Percentiles rank a stretch among this genome's conserved stretches.
These are phyloP conservation scores for Bruchidius siliquastri DNA, from an alignment of 2,888 invertebrate genomes.

Conservation along the genomic window DNA sequence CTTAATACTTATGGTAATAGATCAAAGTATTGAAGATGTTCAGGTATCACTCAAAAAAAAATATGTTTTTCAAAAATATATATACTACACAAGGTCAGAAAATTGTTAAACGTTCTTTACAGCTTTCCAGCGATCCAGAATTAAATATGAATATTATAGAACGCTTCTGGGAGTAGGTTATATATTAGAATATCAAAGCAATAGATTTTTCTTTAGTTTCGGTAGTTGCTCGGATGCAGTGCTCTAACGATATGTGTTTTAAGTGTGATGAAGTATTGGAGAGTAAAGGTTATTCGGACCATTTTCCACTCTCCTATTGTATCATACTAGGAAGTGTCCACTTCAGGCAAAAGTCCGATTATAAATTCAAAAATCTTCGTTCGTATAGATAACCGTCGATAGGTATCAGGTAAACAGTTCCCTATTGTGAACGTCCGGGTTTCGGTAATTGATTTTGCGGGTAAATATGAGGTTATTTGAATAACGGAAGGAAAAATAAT, in stretches of 20 bases:
- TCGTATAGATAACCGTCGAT: not conserved
- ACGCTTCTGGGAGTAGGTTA: no score
- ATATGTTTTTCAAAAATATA: no score
- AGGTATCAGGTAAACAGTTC: slow-evolving; percentile 13
- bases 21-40: no score
- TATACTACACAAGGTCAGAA: no score
- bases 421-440: slow-evolving; percentile 17
- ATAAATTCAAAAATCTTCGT: not conserved
- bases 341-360: not conserved
- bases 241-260: not conserved
- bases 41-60: no score
- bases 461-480: slow-evolving; percentile 25
- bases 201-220: no score
- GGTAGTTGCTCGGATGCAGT: no score
- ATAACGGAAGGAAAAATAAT: slow-evolving; percentile 23
- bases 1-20: no score
- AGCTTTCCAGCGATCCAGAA: no score
- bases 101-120: no score
- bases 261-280: not conserved
- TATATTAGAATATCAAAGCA: no score
- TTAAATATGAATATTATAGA: no score
- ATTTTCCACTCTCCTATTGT: not conserved
- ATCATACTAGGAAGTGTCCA: not conserved
- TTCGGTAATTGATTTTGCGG: slow-evolving; percentile 21
- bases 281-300: not conserved